phyloP scores from a whole-genome alignment of 2,797 vertebrate genomes.

The Mus caroli region DNA sequence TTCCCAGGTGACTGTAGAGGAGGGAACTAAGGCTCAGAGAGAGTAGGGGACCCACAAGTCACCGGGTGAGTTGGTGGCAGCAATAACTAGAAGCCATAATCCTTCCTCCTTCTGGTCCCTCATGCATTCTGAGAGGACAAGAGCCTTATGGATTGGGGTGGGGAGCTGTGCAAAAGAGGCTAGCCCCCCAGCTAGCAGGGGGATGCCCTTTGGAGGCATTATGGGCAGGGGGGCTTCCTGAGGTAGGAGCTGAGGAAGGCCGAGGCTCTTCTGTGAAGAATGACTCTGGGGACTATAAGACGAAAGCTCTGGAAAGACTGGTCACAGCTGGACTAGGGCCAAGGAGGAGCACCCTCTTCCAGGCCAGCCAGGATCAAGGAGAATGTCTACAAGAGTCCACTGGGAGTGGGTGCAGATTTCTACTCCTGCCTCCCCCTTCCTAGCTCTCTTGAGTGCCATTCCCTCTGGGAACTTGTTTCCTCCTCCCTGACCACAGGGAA shows the following conservation, averaged over 20 bases:
- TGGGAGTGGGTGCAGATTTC: neutral
- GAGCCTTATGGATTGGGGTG: neutral
- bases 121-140: neutral
- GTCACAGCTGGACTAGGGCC: neutral
- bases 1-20: neutral
- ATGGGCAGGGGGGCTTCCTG: neutral
- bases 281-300: neutral
- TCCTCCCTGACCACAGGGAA: neutral
- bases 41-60: neutral
- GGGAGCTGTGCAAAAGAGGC: neutral
- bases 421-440: neutral
- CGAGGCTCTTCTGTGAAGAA: neutral
- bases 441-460: neutral
- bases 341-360: neutral
- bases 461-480: conserved; percentile 27
- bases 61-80: neutral
- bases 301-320: neutral
- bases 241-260: neutral
- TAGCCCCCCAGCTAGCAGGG: neutral
- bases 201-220: neutral
- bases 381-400: neutral
- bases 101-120: neutral
- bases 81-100: neutral
- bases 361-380: neutral
- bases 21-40: neutral